Percentiles rank a stretch among this genome's conserved stretches.
These are phyloP conservation scores for Phyllostomus hastatus DNA, from an alignment of 2,113 vertebrate species.

Conservation along the genomic window DNA sequence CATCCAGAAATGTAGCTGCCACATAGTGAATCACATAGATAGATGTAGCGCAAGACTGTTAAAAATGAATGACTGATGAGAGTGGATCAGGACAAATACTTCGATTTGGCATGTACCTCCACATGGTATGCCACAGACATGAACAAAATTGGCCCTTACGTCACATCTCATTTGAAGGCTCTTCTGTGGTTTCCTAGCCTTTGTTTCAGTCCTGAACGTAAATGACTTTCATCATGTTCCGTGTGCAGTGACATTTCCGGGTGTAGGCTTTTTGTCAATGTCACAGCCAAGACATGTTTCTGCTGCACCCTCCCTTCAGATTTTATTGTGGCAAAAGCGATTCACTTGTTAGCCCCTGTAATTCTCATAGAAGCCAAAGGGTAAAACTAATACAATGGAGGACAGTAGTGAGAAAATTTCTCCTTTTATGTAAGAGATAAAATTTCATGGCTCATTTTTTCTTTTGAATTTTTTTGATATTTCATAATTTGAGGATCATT, in stretches of 20 bases:
- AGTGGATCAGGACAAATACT: not conserved
- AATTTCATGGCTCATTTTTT: constrained; percentile 44
- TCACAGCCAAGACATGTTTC: not conserved
- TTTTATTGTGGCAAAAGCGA: not conserved
- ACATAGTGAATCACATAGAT: not conserved
- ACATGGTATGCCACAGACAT: not conserved
- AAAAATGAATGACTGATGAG: not conserved
- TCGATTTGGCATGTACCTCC: not conserved
- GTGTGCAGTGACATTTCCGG: not conserved
- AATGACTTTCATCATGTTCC: not conserved
- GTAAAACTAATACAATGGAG: constrained; percentile 36
- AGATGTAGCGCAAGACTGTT: not conserved
- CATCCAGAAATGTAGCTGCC: not conserved
- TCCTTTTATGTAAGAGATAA: constrained; percentile 22
- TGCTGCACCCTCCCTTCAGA: not conserved
- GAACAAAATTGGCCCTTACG: not conserved
- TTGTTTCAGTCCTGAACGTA: constrained; percentile 51
- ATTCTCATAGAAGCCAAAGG: constrained; percentile 27
- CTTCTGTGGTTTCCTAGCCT: not conserved
- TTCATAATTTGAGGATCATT: constrained; percentile 30
- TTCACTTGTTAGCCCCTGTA: constrained; percentile 31
- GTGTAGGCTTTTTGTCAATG: constrained; percentile 24
- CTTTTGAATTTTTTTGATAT: constrained; percentile 53
- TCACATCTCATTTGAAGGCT: not conserved
- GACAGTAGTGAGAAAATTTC: not conserved